phyloP scores from a whole-genome alignment of 2,888 invertebrate genomes.

The Xestia c-nigrum region DNA sequence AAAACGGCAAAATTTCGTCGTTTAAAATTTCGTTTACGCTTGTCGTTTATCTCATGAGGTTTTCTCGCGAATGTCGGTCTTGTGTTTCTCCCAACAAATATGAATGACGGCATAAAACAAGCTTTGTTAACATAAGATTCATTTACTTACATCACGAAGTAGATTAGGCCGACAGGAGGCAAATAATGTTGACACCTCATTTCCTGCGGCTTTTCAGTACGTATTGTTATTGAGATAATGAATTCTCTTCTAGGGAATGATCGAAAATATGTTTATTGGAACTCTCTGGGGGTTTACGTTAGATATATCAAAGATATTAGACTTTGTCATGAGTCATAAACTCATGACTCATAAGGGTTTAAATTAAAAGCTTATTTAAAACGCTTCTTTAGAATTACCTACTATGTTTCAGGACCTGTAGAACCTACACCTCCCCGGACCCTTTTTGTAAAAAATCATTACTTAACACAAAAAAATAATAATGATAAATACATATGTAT shows the following conservation, averaged over 20 bases:
- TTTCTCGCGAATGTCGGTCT: slow-evolving; percentile 78
- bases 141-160: slow-evolving; percentile 78
- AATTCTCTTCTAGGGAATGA: slow-evolving; percentile 11
- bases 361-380: neutral
- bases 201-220: slow-evolving; percentile 78
- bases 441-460: neutral
- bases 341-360: neutral
- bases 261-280: slow-evolving; percentile 2
- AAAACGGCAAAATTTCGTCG: slow-evolving; percentile 71
- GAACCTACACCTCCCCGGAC: neutral
- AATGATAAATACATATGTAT: too few relatives aligned
- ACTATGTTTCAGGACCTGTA: neutral
- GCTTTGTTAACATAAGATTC: slow-evolving; percentile 80
- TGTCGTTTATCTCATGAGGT: slow-evolving; percentile 80
- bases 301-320: neutral
- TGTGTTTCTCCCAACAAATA: slow-evolving; percentile 75
- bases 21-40: slow-evolving; percentile 70
- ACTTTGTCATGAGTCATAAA: neutral
- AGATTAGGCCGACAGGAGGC: slow-evolving; percentile 83
- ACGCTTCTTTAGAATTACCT: neutral
- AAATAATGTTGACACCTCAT: slow-evolving; percentile 86
- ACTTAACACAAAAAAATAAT: too few relatives aligned
- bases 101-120: slow-evolving; percentile 75
- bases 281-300: neutral
- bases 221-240: slow-evolving; percentile 55